Conservation (phyloP, 37 sponge, comb jelly and placozoan genomes). For the Dysidea cf. avara region DNA sequence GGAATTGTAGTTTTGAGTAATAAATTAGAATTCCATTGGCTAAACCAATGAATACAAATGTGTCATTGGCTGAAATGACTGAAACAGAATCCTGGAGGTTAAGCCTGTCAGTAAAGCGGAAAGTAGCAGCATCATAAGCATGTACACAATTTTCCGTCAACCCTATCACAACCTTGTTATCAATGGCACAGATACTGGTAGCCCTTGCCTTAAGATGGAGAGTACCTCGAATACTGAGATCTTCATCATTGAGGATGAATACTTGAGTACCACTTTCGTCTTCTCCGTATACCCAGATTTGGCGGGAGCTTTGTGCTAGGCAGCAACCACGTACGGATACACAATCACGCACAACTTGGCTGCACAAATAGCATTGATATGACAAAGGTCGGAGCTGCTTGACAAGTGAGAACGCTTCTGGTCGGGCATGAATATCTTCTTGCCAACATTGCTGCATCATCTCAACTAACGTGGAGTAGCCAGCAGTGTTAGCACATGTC, state of each 20-base stretch:
- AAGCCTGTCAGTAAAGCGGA: slow-evolving; percentile 65
- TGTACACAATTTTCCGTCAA: slow-evolving; percentile 73
- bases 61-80: slow-evolving; percentile 66
- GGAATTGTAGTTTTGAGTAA: slow-evolving; percentile 66
- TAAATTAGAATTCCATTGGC: slow-evolving; percentile 71
- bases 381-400: slow-evolving; percentile 28
- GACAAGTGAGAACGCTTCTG: slow-evolving; percentile 25
- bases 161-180: slow-evolving; percentile 75
- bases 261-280: slow-evolving; percentile 68
- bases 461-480: slow-evolving; percentile 51
- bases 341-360: slow-evolving; percentile 58
- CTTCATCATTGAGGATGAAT: slow-evolving; percentile 68
- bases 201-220: slow-evolving; percentile 64
- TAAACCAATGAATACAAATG: slow-evolving; percentile 68
- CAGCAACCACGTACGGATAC: slow-evolving; percentile 68
- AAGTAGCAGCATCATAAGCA: slow-evolving; percentile 71
- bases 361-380: slow-evolving; percentile 56
- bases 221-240: slow-evolving; percentile 64
- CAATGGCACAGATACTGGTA: slow-evolving; percentile 58
- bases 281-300: slow-evolving; percentile 79
- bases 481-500: slow-evolving; percentile 26
- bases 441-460: slow-evolving; percentile 81
- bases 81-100: slow-evolving; percentile 70
- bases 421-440: slow-evolving; percentile 46
- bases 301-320: slow-evolving; percentile 53